phyloP scores from a whole-genome alignment of 2,113 vertebrate genomes.

The Piprites chloris region DNA sequence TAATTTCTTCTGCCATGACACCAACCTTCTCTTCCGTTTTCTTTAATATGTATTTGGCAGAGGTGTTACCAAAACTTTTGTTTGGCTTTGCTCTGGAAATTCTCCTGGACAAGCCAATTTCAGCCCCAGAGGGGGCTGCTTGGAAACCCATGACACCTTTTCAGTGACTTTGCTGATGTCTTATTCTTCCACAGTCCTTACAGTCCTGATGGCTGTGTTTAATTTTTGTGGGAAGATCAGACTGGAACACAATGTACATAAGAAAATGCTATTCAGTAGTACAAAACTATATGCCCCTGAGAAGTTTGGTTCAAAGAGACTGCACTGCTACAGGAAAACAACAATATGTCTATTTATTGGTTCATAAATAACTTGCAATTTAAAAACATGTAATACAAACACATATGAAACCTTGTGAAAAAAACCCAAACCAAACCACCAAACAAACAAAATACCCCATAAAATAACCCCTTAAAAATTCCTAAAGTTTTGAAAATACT shows the following conservation, averaged over 20 bases:
- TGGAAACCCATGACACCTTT: no score
- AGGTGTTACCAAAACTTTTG: no score
- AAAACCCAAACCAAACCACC: background rate
- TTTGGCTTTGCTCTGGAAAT: no score
- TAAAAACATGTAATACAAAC: background rate
- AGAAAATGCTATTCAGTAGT: background rate
- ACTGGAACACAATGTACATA: accelerated
- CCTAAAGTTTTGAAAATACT: background rate
- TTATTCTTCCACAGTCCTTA: background rate
- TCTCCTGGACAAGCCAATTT: no score
- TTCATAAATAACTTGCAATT: background rate
- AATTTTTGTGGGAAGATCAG: background rate
- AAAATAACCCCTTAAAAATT: background rate
- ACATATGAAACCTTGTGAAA: background rate
- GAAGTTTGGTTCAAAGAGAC: background rate
- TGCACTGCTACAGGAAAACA: background rate
- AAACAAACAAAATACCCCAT: background rate
- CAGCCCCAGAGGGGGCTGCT: no score
- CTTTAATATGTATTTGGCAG: no score
- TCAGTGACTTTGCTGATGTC: background rate
- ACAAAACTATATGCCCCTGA: background rate
- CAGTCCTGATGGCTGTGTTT: background rate
- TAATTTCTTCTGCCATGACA: no score
- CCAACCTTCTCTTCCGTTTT: no score
- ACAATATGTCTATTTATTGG: background rate